These are phyloP conservation scores for Ceyx melanurus DNA, from an alignment of 2,113 vertebrate genomes.

Conservation along the genomic window DNA sequence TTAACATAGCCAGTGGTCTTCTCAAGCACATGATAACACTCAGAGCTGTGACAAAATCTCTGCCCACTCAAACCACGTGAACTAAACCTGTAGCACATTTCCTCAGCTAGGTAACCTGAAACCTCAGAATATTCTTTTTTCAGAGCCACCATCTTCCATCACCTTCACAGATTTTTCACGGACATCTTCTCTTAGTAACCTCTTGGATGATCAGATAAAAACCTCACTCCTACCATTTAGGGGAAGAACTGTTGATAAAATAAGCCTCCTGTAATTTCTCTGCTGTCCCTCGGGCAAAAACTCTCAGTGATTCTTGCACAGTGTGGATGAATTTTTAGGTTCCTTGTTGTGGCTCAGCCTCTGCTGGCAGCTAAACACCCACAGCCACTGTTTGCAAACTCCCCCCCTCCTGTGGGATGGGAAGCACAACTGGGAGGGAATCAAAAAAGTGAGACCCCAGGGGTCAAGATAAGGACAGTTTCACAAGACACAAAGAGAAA, in stretches of 20 bases:
- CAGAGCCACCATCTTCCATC: background rate
- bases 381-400: too few relatives aligned
- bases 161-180: background rate
- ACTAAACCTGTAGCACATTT: background rate
- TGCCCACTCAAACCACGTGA: background rate
- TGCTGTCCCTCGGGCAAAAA: background rate
- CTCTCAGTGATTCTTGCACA: background rate
- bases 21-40: background rate
- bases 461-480: too few relatives aligned
- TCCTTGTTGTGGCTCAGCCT: background rate
- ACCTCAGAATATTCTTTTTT: background rate
- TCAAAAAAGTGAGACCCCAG: too few relatives aligned
- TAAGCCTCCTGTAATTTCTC: background rate
- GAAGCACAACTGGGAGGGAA: too few relatives aligned
- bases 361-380: too few relatives aligned
- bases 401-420: too few relatives aligned
- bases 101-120: background rate
- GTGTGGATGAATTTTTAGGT: slow-evolving; percentile 14
- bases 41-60: background rate
- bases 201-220: background rate
- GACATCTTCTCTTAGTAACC: background rate
- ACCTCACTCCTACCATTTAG: background rate
- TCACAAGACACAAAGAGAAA: too few relatives aligned
- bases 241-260: slow-evolving; percentile 9
- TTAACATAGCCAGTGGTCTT: background rate